These are phyloP conservation scores for Sphinx pinastri DNA, from an alignment of 2,888 invertebrate species.

Conservation along the genomic window DNA sequence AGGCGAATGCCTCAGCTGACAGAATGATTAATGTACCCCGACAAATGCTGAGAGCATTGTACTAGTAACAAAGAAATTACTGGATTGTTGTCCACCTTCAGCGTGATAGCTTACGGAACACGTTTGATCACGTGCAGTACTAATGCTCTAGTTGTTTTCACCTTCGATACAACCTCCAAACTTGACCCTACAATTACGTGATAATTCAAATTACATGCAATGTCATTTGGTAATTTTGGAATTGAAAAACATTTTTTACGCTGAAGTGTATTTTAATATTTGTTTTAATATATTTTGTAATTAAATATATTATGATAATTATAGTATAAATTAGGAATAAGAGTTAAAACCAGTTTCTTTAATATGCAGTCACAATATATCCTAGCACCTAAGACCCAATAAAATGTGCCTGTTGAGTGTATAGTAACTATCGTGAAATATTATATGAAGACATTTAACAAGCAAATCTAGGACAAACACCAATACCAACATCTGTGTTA, in stretches of 20 bases:
- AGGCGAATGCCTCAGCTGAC: background rate
- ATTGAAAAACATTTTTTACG: background rate
- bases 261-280: no score
- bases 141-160: slow-evolving; percentile 16
- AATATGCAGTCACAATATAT: no score
- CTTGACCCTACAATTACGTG: slow-evolving; percentile 17
- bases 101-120: slow-evolving; percentile 10
- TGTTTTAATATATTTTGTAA: no score
- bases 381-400: no score
- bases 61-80: background rate
- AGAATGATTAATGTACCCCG: background rate
- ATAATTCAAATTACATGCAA: slow-evolving; percentile 7
- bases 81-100: slow-evolving; percentile 29
- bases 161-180: slow-evolving; percentile 27
- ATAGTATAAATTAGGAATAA: no score
- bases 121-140: slow-evolving; percentile 21
- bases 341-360: no score
- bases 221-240: background rate
- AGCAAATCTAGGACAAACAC: no score
- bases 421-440: no score
- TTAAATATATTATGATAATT: background rate
- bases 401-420: no score
- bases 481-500: no score
- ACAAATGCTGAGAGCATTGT: background rate
- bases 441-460: no score